Evolutionary conservation across 1,140 invertebrate genomes (phyloP).

Genomic region (Ceratina australensis): DNA sequence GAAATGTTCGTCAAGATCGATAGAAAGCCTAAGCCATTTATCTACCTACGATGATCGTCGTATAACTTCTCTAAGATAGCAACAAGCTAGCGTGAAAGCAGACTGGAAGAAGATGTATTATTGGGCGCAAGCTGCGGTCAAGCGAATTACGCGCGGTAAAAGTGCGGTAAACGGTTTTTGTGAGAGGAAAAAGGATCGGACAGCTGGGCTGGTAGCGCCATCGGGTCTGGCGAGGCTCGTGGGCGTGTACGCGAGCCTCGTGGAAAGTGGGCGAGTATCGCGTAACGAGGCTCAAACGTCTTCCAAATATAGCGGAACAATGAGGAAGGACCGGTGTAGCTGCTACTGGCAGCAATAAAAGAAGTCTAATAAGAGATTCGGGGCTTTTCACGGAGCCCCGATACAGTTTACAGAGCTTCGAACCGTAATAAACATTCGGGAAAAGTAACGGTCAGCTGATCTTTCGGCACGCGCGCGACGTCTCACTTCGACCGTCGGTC

Average conservation of each 20-base stretch:
- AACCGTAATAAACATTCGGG: constrained; percentile 49
- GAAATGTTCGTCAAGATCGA: too few relatives aligned
- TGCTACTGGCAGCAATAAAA: constrained; percentile 62
- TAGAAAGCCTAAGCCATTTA: too few relatives aligned
- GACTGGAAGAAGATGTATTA: too few relatives aligned
- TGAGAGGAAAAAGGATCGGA: not conserved
- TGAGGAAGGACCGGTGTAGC: constrained; percentile 38
- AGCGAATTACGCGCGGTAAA: too few relatives aligned
- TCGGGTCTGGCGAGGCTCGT: not conserved
- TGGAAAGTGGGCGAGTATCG: constrained; percentile 48
- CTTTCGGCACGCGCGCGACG: constrained; percentile 52
- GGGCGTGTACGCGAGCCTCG: constrained; percentile 31
- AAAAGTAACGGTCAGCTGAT: constrained; percentile 59
- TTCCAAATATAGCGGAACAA: constrained; percentile 65
- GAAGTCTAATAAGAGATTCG: not conserved
- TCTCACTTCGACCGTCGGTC: constrained; percentile 69
- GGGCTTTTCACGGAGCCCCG: constrained; percentile 33
- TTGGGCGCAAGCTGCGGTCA: too few relatives aligned
- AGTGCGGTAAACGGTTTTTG: too few relatives aligned
- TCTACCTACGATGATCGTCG: not conserved
- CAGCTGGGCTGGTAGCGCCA: constrained; percentile 13
- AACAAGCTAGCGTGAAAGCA: too few relatives aligned
- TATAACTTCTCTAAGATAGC: too few relatives aligned
- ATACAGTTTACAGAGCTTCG: too few relatives aligned
- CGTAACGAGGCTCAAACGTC: constrained; percentile 62